Percentiles rank a stretch among this genome's conserved stretches.
These are phyloP conservation scores for Pangasianodon gigas DNA, from an alignment of 2,113 vertebrate genomes.

Conservation along the genomic window DNA sequence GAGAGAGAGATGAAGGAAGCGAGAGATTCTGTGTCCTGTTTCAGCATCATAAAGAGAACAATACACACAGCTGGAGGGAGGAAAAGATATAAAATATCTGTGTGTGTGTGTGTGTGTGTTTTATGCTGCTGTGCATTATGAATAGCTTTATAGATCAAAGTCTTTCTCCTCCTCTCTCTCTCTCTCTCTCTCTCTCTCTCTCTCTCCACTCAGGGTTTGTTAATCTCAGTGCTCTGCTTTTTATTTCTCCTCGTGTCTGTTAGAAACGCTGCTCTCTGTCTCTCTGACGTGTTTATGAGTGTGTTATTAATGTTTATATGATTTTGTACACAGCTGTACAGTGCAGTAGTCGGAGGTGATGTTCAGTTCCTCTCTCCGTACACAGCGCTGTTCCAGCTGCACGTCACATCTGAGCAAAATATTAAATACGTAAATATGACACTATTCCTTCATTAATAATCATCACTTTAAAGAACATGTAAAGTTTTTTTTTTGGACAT, in stretches of 20 bases:
- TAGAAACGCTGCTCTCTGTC: neutral
- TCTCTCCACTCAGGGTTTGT: slow-evolving; percentile 9
- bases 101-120: neutral
- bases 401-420: neutral
- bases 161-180: neutral
- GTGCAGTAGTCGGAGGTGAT: neutral
- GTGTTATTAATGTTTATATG: neutral
- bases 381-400: neutral
- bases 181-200: slow-evolving; percentile 3
- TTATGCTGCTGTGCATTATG: neutral
- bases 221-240: neutral
- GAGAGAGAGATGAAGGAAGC: neutral
- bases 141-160: slow-evolving; percentile 30
- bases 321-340: neutral
- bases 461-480: too few species aligned
- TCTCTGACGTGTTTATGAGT: neutral
- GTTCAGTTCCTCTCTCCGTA: neutral
- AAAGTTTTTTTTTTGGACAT: too few species aligned
- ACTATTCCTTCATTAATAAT: neutral
- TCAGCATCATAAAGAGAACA: slow-evolving; percentile 26
- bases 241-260: neutral
- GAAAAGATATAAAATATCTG: neutral
- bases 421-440: neutral
- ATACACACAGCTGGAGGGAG: slow-evolving; percentile 9
- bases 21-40: neutral